Percentiles rank a stretch among this genome's conserved stretches.
Conservation (phyloP, 1,140 invertebrate species). For the Plutomurus gul region DNA sequence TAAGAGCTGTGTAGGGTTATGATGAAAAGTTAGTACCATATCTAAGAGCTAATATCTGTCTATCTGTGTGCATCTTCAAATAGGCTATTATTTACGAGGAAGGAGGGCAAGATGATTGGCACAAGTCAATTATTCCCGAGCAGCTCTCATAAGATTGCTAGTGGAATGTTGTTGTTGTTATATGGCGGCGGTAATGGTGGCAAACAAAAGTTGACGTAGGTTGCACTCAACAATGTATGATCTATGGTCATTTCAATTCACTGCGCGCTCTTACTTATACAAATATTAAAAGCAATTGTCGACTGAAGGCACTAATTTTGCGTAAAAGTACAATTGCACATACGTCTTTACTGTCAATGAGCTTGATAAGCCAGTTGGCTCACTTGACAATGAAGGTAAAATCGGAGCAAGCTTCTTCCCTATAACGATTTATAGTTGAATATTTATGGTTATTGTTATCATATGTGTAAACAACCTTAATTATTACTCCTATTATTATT, state of each 20-base stretch:
- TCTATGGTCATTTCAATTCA: too few species aligned
- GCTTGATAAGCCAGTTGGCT: neutral
- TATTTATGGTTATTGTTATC: neutral
- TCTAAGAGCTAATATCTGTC: neutral
- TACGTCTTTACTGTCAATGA: neutral
- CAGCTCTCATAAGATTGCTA: neutral
- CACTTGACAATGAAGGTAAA: slow-evolving; percentile 11
- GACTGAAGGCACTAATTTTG: neutral
- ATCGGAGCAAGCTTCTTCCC: neutral
- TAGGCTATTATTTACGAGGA: slow-evolving; percentile 30
- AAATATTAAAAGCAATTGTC: too few species aligned
- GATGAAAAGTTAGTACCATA: neutral
- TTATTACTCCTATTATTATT: too few species aligned
- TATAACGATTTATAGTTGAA: slow-evolving; percentile 7
- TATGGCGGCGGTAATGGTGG: neutral
- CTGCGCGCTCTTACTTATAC: too few species aligned
- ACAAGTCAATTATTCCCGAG: slow-evolving; percentile 45
- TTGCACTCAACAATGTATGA: neutral
- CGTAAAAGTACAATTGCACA: slow-evolving; percentile 5
- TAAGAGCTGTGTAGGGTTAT: too few species aligned
- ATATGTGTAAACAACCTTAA: neutral
- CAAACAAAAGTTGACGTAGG: neutral
- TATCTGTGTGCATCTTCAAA: slow-evolving; percentile 22
- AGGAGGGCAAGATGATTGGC: slow-evolving; percentile 50
- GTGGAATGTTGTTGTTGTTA: slow-evolving; percentile 17